phyloP scores from a whole-genome alignment of 2,888 invertebrate genomes.

The Melanargia galathea region DNA sequence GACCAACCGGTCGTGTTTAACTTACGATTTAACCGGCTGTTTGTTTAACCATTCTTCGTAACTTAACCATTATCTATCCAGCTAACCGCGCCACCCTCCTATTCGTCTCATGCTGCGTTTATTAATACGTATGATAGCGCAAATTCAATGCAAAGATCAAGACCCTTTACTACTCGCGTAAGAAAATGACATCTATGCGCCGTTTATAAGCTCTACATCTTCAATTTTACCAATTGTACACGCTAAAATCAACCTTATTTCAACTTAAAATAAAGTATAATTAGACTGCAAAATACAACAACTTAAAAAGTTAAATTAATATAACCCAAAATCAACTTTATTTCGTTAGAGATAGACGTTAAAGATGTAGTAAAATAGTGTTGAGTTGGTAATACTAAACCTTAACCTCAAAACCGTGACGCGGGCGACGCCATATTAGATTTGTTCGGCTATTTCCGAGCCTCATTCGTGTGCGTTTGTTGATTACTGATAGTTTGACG shows the following conservation, averaged over 20 bases:
- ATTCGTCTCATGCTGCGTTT: conserved; percentile 7
- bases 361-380: conserved; percentile 19
- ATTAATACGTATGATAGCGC: conserved; percentile 46
- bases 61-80: conserved; percentile 4
- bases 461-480: conserved; percentile 50
- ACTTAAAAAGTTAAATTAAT: conserved; percentile 43
- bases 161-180: conserved; percentile 66
- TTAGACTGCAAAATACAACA: conserved; percentile 29
- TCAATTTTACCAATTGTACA: conserved; percentile 41
- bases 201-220: conserved; percentile 54
- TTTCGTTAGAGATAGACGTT: conserved; percentile 37
- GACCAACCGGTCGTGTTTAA: background rate
- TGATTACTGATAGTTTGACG: conserved; percentile 52
- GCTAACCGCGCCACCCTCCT: background rate
- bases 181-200: conserved; percentile 68
- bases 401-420: conserved; percentile 82
- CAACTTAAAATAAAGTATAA: background rate
- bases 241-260: conserved; percentile 54
- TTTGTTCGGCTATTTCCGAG: conserved; percentile 62
- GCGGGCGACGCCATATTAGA: conserved; percentile 68
- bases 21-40: background rate
- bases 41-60: background rate
- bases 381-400: conserved; percentile 71
- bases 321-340: conserved; percentile 54
- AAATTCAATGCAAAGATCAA: conserved; percentile 79